phyloP scores from a whole-genome alignment of 2,888 invertebrate species.

The Eupeodes luniger region DNA sequence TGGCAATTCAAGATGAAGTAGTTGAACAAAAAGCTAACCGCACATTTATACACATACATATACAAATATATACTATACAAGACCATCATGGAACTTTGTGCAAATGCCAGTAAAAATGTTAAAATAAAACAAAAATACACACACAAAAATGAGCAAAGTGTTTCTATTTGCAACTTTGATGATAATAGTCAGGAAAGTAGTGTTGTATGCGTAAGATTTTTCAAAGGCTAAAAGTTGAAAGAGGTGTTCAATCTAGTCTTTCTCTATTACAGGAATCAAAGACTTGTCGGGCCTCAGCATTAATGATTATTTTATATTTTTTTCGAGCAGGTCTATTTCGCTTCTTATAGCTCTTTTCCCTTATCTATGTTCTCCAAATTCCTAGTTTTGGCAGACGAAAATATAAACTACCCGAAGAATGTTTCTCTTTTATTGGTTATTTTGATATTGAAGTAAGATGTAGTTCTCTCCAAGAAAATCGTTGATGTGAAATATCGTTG shows the following conservation, averaged over 20 bases:
- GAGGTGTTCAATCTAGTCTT: background rate
- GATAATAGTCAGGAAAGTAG: background rate
- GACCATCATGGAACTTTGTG: constrained; percentile 3
- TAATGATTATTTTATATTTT: too few species aligned
- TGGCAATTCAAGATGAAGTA: constrained; percentile 34
- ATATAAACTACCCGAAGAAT: too few species aligned
- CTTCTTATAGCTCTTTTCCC: too few species aligned
- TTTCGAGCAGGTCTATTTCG: too few species aligned
- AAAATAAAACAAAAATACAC: constrained; percentile 4
- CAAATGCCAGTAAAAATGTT: constrained; percentile 30
- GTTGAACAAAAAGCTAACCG: background rate
- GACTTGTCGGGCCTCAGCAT: too few species aligned
- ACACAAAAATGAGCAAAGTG: background rate
- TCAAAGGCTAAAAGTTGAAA: background rate
- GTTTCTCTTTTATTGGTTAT: too few species aligned
- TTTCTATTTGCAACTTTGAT: constrained; percentile 30
- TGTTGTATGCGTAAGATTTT: background rate
- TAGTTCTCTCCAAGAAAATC: too few species aligned
- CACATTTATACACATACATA: background rate
- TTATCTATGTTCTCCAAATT: too few species aligned
- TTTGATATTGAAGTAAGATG: too few species aligned
- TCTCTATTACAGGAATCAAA: too few species aligned
- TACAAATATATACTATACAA: background rate
- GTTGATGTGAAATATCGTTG: too few species aligned
- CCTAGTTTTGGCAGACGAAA: too few species aligned